Evolutionary conservation across 2,888 invertebrate genomes (phyloP), one percentile per base, ranked within the genome.

Genomic region (Seira sanloemensis): DNA sequence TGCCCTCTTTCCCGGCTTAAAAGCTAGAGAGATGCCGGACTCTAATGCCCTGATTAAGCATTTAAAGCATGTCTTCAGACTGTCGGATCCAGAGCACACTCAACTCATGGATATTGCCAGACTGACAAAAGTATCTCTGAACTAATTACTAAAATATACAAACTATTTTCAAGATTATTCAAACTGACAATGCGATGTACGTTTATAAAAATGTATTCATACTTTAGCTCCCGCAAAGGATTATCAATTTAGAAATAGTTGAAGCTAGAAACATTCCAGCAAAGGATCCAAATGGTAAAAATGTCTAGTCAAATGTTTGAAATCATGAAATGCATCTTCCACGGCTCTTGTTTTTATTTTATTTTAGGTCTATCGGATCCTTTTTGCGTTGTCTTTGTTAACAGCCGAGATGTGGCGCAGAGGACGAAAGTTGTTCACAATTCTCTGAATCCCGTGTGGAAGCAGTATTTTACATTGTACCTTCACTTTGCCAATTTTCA

Each of bases 381-480:
- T 0, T 84, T 81, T 50, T 86, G 86, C 66, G 78, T 81, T 0
- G 72, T 86, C 4, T 86, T 71, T 69, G 71, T 86, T 0, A 86
- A 80, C 19, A 78, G 74, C 25, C 37, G 75, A n/a, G 84, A 84
- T n/a, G 66, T 68, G 0, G 80, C 86, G 0, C 79, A 84, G 37
- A 25, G 84, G 23, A 86, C 86, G 0, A 78, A 67, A 50, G 78
- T 82, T 0, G 25, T 78, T 0, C 25, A 24, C 0, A 75, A 81
- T 18, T 73, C 84, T 2, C 50, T 86, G 19, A 78, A 78, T 37
- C 86, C 86, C 7, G 67, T 75, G 25, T 86, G 86, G 86, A 84
- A 68, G 26, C 75, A 86, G 58, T 80, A 75, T 50, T 84, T 86
- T 50, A 84, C 81, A 19, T 84, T 86, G 86, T 86, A 75, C 72